Evolutionary conservation across 2,113 vertebrate species (phyloP).

Genomic region (Heptranchias perlo): DNA sequence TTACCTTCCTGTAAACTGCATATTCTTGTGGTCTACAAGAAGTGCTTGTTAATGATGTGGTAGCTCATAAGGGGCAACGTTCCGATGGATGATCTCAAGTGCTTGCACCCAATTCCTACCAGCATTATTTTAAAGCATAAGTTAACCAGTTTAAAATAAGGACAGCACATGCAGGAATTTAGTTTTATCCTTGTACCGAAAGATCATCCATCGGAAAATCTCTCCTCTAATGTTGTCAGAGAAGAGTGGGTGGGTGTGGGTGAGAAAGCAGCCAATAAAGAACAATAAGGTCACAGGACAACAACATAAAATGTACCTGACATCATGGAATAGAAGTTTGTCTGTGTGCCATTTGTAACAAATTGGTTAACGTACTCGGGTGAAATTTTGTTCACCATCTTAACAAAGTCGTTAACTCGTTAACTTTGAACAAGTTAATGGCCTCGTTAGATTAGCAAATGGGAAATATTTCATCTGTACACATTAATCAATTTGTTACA

Average conservation of each 20-base stretch:
- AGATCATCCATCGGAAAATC: background rate
- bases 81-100: background rate
- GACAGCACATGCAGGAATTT: background rate
- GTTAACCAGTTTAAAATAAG: background rate
- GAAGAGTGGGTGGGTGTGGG: background rate
- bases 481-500: background rate
- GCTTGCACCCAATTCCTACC: background rate
- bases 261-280: background rate
- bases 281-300: background rate
- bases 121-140: background rate
- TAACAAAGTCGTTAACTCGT: background rate
- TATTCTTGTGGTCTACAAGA: background rate
- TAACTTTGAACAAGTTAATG: background rate
- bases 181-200: background rate
- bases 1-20: background rate
- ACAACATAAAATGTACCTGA: background rate
- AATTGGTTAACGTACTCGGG: background rate
- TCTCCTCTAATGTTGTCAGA: background rate
- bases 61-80: background rate
- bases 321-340: background rate
- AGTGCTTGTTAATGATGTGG: background rate
- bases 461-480: background rate
- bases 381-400: background rate
- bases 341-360: background rate
- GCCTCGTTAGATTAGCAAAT: background rate